Evolutionary conservation across 2,888 invertebrate genomes (phyloP), one percentile per base, ranked within the genome.

Genomic region (Chloroclysta siterata): DNA sequence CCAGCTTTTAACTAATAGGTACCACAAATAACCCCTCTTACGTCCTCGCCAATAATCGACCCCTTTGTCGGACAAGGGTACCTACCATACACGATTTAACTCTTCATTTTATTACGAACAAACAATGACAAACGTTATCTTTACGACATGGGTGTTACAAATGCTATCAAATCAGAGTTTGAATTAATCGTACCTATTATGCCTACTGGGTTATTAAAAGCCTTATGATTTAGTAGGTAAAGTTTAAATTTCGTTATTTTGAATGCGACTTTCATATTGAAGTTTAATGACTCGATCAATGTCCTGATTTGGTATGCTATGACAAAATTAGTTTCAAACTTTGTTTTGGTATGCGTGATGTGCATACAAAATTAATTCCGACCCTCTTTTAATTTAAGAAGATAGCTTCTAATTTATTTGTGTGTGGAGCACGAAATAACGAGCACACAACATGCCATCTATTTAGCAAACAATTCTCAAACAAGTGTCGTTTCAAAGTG

Each of bases 41-140:
- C 44, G 65, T 61, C 55, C 39, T 17, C 50, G 57, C 42, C 51
- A 58, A 61, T 65, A 61, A 57, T 58, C 48, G 47, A 57, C 53
- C 46, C 29, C 57, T 36, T 33, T 53, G 57, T 64, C 52, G 39
- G 55, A 58, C 57, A 65, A 60, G 63, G 65, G 63, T 64, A 11
- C 11, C 36, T 39, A 3, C 36, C 36, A 57, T 56, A 61, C 60
- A 63, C 46, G 62, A 51, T 63, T 65, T 60, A 67, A 68, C 63
- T 64, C 60, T 52, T 51, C 61, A 64, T 67, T 71, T 68, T 61
- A 61, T 68, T 68, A 60, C 66, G 46, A 65, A 66, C 72, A 67
- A 70, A 72, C 70, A 71, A 69, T 72, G 69, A 69, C 64, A 67
- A 68, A 66, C 65, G 67, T 70, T 71, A 69, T 70, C 70, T 68